Base-by-base conservation (phyloP, 2,888 invertebrate species). In the Catocala fraxini region DNA sequence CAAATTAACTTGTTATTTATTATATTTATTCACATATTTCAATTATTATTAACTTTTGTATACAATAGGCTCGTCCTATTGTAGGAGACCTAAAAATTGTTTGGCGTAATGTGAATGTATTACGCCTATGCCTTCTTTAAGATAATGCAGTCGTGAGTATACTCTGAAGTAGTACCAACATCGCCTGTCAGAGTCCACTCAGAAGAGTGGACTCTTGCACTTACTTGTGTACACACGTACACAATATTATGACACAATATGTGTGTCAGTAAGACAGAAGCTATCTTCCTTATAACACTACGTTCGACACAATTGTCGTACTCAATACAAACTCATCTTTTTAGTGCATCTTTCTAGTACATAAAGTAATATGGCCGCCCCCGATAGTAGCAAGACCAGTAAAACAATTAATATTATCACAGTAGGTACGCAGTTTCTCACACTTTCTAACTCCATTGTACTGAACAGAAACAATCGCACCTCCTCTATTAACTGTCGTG, bases 371-470 rank as follows among this genome's bases (percentile, higher is more conserved):
- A 68, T 56, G 70, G 62, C 65, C 64, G 68, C 70, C 75, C 72
- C 63, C 73, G 75, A 68, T 79, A 71, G 43, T 52, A 60, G 55
- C 65, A 63, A 66, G 70, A 71, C 69, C 67, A 77, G 77, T 82
- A 78, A 84, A 89, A 90, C 89, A 90, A 91, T 91, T 89, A 90
- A 88, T 79, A 82, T 86, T 85, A 88, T 83, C 81, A 80, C 79
- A 84, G 81, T n/a, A n/a, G n/a, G n/a, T 79, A 75, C 71, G 79
- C 75, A 72, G 81, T 85, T 91, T 93, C 93, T 87, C 93, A 93
- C 92, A 93, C 93, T 93, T 93, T 93, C 93, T 86, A 93, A 83
- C 87, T 81, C 85, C 80, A 90, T 92, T 93, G 91, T 92, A 80
- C 68, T 63, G 74, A 80, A 88, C 81, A 76, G 86, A 90, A 87